Evolutionary conservation across 92 coral and sea anemone genomes (phyloP), one percentile per base, ranked within the genome.

Genomic region (Diadumene lineata): DNA sequence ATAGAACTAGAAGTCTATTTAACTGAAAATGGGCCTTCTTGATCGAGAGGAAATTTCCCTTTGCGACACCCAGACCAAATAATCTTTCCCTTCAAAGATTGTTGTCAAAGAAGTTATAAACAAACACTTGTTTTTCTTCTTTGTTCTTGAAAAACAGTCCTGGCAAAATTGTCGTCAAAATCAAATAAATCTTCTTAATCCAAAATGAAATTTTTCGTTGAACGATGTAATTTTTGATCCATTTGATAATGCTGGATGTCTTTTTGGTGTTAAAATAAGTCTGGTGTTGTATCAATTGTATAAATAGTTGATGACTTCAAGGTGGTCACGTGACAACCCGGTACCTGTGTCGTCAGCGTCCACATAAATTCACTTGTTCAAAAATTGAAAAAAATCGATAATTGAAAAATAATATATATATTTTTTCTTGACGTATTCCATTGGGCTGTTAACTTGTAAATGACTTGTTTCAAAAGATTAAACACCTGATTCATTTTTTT

Each of bases 231-330:
- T 62, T 23, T 10, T 53, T 33, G 50, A 31, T 56, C 50, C 53
- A 1, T 11, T 72, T 31, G 32, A 27, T 32, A 72, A 43, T 15
- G 57, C 33, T 31, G 27, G 15, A n/a, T n/a, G n/a, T n/a, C n/a
- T n/a, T n/a, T n/a, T n/a, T n/a, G n/a, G n/a, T n/a, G n/a, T n/a
- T 31, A 26, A 56, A 29, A 64, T 43, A 25, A 27, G 43, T 31
- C 43, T 50, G 51, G 34, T n/a, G 64, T 70, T 56, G 65, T 15
- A 56, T 72, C 66, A 66, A 48, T 51, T 34, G 31, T 76, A 76
- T 76, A 48, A 76, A 76, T 76, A 64, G 81, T 76, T 76, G 73
- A 76, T 76, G 81, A 76, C 50, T 34, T 32, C 13, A 70, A 24
- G 69, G n/a, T 64, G 48, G 66, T 60, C 63, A 72, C 60, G 56